Evolutionary conservation across 2,888 invertebrate species (phyloP), one percentile per base, ranked within the genome.

Genomic region (Invenusta paracnida): DNA sequence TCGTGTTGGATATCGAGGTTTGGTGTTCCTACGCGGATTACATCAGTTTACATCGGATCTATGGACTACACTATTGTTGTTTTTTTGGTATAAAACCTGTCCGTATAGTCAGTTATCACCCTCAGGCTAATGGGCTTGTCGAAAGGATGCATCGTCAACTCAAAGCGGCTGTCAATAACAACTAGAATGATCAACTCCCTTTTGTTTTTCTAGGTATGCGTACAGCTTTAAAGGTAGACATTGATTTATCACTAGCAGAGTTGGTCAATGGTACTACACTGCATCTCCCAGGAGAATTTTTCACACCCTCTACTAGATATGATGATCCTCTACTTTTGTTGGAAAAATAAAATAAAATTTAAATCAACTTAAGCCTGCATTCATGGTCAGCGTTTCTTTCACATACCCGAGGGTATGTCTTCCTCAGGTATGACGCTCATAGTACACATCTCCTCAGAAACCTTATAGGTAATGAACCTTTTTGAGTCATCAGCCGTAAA

Each of bases 341-440:
- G n/a, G n/a, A n/a, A n/a, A n/a, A n/a, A 48, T 48, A 48, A 48
- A 11, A 48, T 11, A 17, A 48, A 11, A 48, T 48, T 11, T 48
- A 11, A 28, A 28, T 27, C 23, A 79, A 27, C 79, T 79, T n/a
- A 23, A 79, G 25, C 79, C n/a, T 13, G 11, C 25, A 5, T n/a
- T 79, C 79, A 79, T 79, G 23, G 79, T 79, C 86, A 86, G 67
- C 86, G 82, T 31, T 11, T 29, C 5, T 30, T 23, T 30, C 73
- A 48, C 48, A 83, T 1, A 83, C 2, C 29, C 82, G 29, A 82
- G n/a, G 2, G 27, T 11, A 30, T 30, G 2, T 83, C 29, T n/a
- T n/a, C n/a, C n/a, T n/a, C n/a, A n/a, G 48, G 27, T 48, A 83
- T 27, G 31, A 73, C 27, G 30, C 48, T 66, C 27, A 31, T 27